Percentiles rank a stretch among this genome's conserved stretches.
Evolutionary conservation across 2,113 vertebrate species (phyloP).

Genomic region (Triplophysa tibetana): DNA sequence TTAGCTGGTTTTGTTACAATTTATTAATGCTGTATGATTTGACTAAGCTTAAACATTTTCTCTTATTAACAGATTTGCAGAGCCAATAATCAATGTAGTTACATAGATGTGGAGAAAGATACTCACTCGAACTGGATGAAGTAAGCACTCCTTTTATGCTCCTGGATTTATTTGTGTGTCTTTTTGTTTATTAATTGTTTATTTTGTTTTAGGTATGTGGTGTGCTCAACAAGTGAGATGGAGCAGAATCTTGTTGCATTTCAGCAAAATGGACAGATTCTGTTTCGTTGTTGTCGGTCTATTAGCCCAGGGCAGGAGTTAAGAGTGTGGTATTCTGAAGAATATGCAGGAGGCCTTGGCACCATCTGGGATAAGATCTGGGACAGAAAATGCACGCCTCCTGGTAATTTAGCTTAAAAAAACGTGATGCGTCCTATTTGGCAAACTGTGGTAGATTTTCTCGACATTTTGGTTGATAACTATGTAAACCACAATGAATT

Average conservation of each 20-base stretch:
- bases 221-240: constrained; percentile 64
- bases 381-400: constrained; percentile 61
- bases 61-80: constrained; percentile 70
- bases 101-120: constrained; percentile 74
- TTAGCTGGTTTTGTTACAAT: not conserved
- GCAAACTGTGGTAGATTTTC: too few species aligned
- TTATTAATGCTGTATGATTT: not conserved
- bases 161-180: not conserved
- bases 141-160: constrained; percentile 58
- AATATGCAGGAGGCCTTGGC: constrained; percentile 62
- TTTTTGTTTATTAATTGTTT: not conserved
- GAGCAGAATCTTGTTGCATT: constrained; percentile 73
- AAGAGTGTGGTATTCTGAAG: constrained; percentile 71
- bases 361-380: constrained; percentile 69
- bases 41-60: not conserved
- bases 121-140: constrained; percentile 84
- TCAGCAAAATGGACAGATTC: constrained; percentile 70
- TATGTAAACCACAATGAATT: too few species aligned
- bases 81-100: constrained; percentile 72
- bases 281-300: constrained; percentile 72
- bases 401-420: constrained; percentile 53
- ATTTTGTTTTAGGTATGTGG: constrained; percentile 65
- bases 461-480: too few species aligned
- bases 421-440: too few species aligned
- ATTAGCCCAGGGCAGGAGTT: constrained; percentile 72